phyloP scores from a whole-genome alignment of 2,113 vertebrate genomes.

The Monopterus albus region DNA sequence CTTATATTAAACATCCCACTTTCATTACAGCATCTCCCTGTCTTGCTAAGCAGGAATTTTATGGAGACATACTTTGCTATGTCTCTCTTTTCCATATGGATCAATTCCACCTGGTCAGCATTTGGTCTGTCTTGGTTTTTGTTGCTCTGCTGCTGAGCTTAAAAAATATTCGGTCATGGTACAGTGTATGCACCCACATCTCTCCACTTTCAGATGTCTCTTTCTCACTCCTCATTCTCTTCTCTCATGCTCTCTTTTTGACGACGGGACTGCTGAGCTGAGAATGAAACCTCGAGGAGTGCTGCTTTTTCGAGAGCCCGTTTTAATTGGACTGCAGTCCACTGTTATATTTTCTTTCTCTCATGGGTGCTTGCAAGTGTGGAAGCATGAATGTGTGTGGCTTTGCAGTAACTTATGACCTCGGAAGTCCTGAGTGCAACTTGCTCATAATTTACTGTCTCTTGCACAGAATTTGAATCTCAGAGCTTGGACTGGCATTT shows the following conservation, averaged over 20 bases:
- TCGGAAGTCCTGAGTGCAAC: constrained; percentile 14
- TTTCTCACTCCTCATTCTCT: not conserved
- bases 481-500: constrained; percentile 16
- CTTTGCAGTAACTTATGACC: constrained; percentile 17
- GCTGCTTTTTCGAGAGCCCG: constrained; percentile 7
- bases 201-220: not conserved
- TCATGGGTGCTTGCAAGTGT: constrained; percentile 10
- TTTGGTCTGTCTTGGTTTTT: constrained; percentile 11
- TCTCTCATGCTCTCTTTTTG: not conserved
- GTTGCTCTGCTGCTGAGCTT: constrained; percentile 27
- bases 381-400: not conserved
- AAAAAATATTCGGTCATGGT: constrained; percentile 53
- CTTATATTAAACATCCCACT: constrained; percentile 13
- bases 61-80: not conserved
- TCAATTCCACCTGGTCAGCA: constrained; percentile 32
- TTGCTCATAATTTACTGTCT: constrained; percentile 23
- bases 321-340: constrained; percentile 58
- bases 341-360: constrained; percentile 15
- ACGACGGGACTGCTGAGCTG: constrained; percentile 53
- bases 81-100: constrained; percentile 2
- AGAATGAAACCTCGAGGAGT: constrained; percentile 24
- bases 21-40: constrained; percentile 45
- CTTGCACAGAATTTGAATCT: constrained; percentile 27
- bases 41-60: constrained; percentile 31
- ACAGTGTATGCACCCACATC: not conserved